Percentiles rank a stretch among this genome's conserved stretches.
Evolutionary conservation across 92 coral and sea anemone species (phyloP).

Genomic region (Epizoanthus stellaris): DNA sequence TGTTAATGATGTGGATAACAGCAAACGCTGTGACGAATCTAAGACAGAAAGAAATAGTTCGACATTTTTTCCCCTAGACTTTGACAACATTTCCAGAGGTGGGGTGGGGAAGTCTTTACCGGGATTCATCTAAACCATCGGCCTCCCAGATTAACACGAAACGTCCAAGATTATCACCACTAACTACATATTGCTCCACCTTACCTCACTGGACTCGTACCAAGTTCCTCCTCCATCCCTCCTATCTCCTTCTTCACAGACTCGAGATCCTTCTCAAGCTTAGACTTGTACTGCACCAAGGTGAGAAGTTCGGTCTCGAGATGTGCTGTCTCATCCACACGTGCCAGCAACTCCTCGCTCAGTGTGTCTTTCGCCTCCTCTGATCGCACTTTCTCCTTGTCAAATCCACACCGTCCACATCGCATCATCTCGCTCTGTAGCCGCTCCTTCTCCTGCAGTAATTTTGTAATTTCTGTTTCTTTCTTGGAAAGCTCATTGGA

Average conservation of each 20-base stretch:
- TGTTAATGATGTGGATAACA: no score
- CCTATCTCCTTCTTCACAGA: conserved; percentile 75
- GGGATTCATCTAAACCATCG: no score
- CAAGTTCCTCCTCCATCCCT: conserved; percentile 78
- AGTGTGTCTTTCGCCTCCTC: conserved; percentile 67
- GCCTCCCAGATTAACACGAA: no score
- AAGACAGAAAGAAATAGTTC: no score
- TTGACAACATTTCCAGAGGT: no score
- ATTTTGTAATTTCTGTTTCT: conserved; percentile 69
- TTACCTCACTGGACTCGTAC: conserved; percentile 38
- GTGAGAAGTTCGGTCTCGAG: conserved; percentile 86
- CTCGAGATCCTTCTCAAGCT: conserved; percentile 80
- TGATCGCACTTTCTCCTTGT: conserved; percentile 64
- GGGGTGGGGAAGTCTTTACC: no score
- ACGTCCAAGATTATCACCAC: no score
- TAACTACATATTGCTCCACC: no score
- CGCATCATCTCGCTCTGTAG: conserved; percentile 73
- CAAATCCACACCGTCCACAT: conserved; percentile 72
- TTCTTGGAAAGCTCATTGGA: conserved; percentile 78
- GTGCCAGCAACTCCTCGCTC: conserved; percentile 75
- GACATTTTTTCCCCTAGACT: no score
- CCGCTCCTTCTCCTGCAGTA: conserved; percentile 68
- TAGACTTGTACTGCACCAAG: conserved; percentile 81
- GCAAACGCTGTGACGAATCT: no score
- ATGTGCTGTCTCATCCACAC: conserved; percentile 85